Base-by-base conservation (phyloP, 2,113 vertebrate species). In the Paradisaea rubra region DNA sequence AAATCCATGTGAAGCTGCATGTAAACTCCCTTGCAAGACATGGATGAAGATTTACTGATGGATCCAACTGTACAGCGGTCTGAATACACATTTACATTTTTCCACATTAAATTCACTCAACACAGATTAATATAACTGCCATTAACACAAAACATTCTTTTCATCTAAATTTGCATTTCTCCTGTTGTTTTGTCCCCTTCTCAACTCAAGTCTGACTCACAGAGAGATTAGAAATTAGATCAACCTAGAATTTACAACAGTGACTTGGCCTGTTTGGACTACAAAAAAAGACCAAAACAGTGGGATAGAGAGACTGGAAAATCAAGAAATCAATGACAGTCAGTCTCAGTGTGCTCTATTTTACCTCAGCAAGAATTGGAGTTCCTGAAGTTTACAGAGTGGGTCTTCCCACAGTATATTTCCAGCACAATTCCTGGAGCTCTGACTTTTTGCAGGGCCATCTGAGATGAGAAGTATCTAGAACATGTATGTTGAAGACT, bases 171-270 rank as follows among this genome's bases (percentile, higher is more conserved):
- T 72, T 76, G 35, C 50, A 69, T 76, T 89, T 81, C 47, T 91
- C 31, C 57, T 42, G 28, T 27, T 78, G 50, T 47, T 77, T 50
- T 77, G 23, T 50, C 37, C 49, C 33, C 70, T 85, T 77, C 81
- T 87, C 60, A 77, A 49, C 33, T 50, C 30, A 59, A 22, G 49
- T 84, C 77, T 79, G 81, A 82, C 63, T 82, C 87, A 70, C 24
- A 72, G 41, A 79, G 33, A 81, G 54, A 91, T 92, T 28, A 95
- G 71, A 91, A 92, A 91, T 66, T 53, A 70, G 54, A 91, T 77
- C 78, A 88, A 83, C 41, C 61, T 65, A 69, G 65, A 95, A 91
- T 63, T 8, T 88, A 20, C 71, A 73, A 47, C 23, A 59, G 41
- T 44, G 35, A 89, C 59, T 94, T 79, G 60, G 81, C 63, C 59